A percentile compares a stretch with the other conserved stretches of the same genome.
These are phyloP conservation scores for Setophaga kirtlandii DNA, from an alignment of 2,113 vertebrate genomes.

Conservation along the genomic window DNA sequence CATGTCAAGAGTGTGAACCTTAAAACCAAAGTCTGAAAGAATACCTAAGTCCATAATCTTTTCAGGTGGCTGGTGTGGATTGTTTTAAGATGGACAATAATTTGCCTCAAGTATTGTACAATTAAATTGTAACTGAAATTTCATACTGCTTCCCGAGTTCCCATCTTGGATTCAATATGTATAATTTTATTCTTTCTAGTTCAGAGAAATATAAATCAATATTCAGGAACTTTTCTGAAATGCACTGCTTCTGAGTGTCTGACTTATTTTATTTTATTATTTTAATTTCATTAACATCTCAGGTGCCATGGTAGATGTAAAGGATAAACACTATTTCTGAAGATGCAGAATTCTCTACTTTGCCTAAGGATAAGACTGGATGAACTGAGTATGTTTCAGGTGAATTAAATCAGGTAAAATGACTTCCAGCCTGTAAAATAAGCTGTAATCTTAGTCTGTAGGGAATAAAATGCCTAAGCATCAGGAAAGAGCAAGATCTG, in stretches of 20 bases:
- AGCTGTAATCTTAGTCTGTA: not conserved
- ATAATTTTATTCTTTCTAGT: slow-evolving; percentile 11
- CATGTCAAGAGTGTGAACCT: not conserved
- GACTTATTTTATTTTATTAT: not conserved
- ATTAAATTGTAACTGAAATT: slow-evolving; percentile 10
- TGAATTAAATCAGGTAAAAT: not conserved
- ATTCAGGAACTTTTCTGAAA: not conserved
- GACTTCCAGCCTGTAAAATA: not conserved
- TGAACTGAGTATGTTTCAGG: not conserved
- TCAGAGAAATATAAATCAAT: not conserved
- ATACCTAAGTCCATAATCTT: not conserved
- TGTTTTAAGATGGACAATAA: not conserved
- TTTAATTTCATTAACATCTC: not conserved
- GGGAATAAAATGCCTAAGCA: not conserved
- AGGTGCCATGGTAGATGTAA: not conserved
- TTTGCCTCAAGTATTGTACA: not conserved
- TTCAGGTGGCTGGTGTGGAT: not conserved
- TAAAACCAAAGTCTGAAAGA: not conserved
- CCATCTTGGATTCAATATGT: not conserved
- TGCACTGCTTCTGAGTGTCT: not conserved
- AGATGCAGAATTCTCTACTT: not conserved
- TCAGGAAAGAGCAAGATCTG: not conserved
- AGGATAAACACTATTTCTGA: not conserved
- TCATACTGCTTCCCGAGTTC: not conserved
- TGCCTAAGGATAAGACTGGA: not conserved